Evolutionary conservation across 2,797 vertebrate genomes (phyloP).

Genomic region (Etheostoma nigrum): DNA sequence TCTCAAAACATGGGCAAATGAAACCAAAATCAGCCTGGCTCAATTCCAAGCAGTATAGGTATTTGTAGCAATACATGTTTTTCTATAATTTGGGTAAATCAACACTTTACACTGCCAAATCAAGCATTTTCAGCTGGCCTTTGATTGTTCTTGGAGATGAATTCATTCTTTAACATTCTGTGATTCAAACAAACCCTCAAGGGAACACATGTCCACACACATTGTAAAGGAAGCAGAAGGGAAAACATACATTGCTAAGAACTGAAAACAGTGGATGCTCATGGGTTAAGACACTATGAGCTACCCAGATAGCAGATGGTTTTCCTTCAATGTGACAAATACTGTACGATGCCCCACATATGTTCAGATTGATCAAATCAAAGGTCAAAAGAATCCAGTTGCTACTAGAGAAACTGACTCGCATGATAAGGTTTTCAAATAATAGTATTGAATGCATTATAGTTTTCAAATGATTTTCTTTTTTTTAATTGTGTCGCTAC

Average conservation of each 20-base stretch:
- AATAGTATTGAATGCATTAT: not conserved
- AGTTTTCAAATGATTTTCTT: not conserved
- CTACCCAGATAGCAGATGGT: conserved; percentile 42
- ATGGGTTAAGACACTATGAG: conserved; percentile 9
- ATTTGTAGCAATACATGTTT: not conserved
- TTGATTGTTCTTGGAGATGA: conserved; percentile 46
- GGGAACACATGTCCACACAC: conserved; percentile 56
- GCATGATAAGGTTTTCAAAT: not conserved
- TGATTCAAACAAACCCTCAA: conserved; percentile 45
- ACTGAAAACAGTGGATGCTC: conserved; percentile 35
- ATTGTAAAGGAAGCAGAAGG: conserved; percentile 52
- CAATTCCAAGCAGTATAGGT: too few species aligned
- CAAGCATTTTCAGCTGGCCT: conserved; percentile 30
- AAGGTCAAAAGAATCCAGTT: conserved; percentile 27
- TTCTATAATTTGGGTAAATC: conserved; percentile 2
- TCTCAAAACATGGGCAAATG: not conserved
- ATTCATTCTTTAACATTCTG: conserved; percentile 39
- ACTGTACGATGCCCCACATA: conserved; percentile 28
- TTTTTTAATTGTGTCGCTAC: conserved; percentile 3
- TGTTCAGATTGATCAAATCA: conserved; percentile 38
- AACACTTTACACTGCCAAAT: conserved; percentile 19
- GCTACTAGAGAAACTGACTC: conserved; percentile 3
- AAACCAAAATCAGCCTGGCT: not conserved
- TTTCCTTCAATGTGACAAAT: conserved; percentile 40
- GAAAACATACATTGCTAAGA: conserved; percentile 33